Base-by-base conservation (phyloP, 2,888 invertebrate genomes). In the Plagodis dolabraria region DNA sequence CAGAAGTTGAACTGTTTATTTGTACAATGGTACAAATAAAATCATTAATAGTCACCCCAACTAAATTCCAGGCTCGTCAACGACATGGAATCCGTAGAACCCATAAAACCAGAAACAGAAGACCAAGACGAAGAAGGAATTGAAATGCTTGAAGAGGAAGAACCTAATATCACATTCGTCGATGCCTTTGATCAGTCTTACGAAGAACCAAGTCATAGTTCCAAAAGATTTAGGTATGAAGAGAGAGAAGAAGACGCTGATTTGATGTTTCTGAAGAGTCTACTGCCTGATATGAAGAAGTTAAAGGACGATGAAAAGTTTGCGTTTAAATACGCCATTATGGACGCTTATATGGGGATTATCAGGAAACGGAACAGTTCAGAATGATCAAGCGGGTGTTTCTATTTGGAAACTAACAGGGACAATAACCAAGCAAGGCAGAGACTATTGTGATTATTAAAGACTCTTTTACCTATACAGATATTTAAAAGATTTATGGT, bases 251-350 rank as follows among this genome's bases (percentile, higher is more conserved):
- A 57, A 0, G 50, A 57, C 40, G 9, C 55, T 0, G 56, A 57
- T 36, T 12, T 57, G 22, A 57, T 57, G 56, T 57, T 57, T 40
- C 7, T 57, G 35, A 57, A 57, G 42, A 57, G 56, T n/a, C 34
- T 57, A 4, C 46, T 57, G 6, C 51, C 56, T 5, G 56, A 57
- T 45, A 51, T 57, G 50, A 57, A 57, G 51, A 57, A 57, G 10
- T n/a, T 57, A 6, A 22, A 7, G 0, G 56, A 51, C 8, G 46
- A 57, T 7, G 56, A 57, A 8, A 57, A 57, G 22, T 57, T 57
- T 12, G 42, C 40, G 7, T 57, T 57, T 35, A 57, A 57, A 9
- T 57, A 47, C 10, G 46, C 56, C 7, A 42, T 57, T 12, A 57
- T 57, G 51, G 38, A 50, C 11, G 51, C 56, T 6, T 57, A 57